Base-by-base conservation (phyloP, 2,113 vertebrate genomes). In the Ptilorrhoa leucosticta region DNA sequence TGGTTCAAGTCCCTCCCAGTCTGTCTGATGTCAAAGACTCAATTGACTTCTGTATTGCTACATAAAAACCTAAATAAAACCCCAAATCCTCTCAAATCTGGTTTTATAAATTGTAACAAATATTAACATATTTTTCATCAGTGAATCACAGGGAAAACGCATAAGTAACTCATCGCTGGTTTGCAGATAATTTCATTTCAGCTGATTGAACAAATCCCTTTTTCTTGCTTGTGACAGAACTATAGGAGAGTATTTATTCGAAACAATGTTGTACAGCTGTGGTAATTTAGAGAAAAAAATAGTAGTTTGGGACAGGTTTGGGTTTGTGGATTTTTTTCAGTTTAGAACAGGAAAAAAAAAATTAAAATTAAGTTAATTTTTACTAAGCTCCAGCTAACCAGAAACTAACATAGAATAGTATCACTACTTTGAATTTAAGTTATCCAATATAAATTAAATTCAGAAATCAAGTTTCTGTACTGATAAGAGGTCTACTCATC, bases 131-230 rank as follows among this genome's bases (percentile, higher is more conserved):
- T 64, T 80, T 76, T 58, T 69, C 82, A 93, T 70, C 85, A 61
- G 47, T 37, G 85, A 92, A 83, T 85, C 68, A 64, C 2, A 9
- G 39, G 63, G 51, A 86, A 91, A 90, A 88, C 21, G 39, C 83
- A 3, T 8, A 64, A 77, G 33, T 20, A 78, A 87, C 69, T 88
- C 83, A 10, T 19, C 44, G 60, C 64, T 84, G 50, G 15, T 64
- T 63, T 75, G 72, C 37, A 53, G 51, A 81, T 68, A 66, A 78
- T 86, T 95, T 87, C 33, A 89, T 81, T 92, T 72, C 95, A 80
- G 66, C 45, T 90, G 86, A 92, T 51, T 45, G 90, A 97, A 93
- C 39, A 81, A 95, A 89, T 50, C 71, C 54, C 35, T 63, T 89
- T 86, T 66, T 45, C 79, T 65, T 77, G n/a, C 17, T 40, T 86